Percentiles rank a stretch among this genome's conserved stretches.
phyloP scores from a whole-genome alignment of 2,888 invertebrate genomes.

The Dicranocentrus wangi region DNA sequence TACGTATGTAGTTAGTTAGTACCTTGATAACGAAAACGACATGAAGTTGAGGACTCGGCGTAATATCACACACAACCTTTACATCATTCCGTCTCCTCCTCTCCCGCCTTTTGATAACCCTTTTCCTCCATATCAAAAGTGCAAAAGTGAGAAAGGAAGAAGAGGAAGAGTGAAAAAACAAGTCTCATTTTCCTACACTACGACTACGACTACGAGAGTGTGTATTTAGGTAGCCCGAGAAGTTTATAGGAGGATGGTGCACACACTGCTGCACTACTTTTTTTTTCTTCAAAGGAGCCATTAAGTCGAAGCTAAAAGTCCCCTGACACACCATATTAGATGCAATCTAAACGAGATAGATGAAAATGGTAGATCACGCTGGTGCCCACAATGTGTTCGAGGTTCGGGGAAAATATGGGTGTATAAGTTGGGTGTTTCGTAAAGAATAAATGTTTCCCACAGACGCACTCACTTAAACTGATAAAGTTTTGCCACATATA shows the following conservation, averaged over 20 bases:
- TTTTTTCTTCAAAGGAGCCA: slow-evolving; percentile 32
- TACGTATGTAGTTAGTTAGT: background rate
- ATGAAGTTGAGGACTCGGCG: slow-evolving; percentile 18
- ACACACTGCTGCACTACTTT: slow-evolving; percentile 1
- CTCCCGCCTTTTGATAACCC: slow-evolving; percentile 49
- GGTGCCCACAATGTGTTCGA: no score
- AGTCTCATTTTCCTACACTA: slow-evolving; percentile 26
- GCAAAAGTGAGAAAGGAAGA: slow-evolving; percentile 1
- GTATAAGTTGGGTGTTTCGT: background rate
- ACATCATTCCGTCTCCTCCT: slow-evolving; percentile 42
- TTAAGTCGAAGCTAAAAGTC: slow-evolving; percentile 47
- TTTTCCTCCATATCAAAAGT: slow-evolving; percentile 42
- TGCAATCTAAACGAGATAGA: slow-evolving; percentile 61
- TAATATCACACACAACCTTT: slow-evolving; percentile 23
- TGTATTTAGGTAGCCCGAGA: no score
- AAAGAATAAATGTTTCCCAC: background rate
- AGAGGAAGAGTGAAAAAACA: slow-evolving; percentile 1
- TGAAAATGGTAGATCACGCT: slow-evolving; percentile 50
- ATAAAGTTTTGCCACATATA: no score
- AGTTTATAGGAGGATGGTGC: background rate
- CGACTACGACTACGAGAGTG: no score
- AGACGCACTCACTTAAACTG: no score
- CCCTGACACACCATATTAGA: slow-evolving; percentile 58
- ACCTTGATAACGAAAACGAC: slow-evolving; percentile 8
- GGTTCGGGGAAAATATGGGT: background rate